Evolutionary conservation across 2,888 invertebrate genomes (phyloP), one percentile per base, ranked within the genome.

Genomic region (Cosmia pyralina): DNA sequence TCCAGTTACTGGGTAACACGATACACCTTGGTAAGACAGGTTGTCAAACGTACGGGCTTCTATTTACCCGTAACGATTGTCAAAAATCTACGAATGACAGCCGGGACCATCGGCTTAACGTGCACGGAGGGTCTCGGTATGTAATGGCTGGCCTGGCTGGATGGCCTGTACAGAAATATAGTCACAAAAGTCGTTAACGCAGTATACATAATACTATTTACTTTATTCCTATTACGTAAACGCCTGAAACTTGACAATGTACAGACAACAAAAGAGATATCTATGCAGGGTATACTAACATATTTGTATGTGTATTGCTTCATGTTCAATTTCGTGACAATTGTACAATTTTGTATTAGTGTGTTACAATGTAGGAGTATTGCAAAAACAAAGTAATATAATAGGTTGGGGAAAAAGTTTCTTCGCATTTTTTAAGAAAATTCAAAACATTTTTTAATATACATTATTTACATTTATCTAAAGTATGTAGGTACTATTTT

Each of bases 131-230:
- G 38, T 38, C 38, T 38, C 38, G 38, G 38, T 38, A 41, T 67
- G 10, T 66, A 8, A 8, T 28, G 1, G 19, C 59, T 19, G 17
- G 2, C 41, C 11, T 19, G 13, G n/a, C n/a, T 28, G 1, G 19
- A 66, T 19, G 17, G 4, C 41, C 11, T 19, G 15, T 22, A 44
- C 22, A 41, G 8, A 28, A 34, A 75, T 53, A 6, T 38, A 50
- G 10, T 46, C 28, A 70, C 34, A 34, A 50, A 46, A 28, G 28
- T 53, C 13, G 34, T 38, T 17, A 59, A n/a, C 44, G 38, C 22
- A 57, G 22, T 79, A 48, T 80, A 52, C 55, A 64, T 52, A 60
- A 68, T 58, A 28, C n/a, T 73, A 46, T 73, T 64, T 65, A 50
- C n/a, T 68, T 1, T 46, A 44, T 34, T 22, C n/a, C 3, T 28